Evolutionary conservation across 2,888 invertebrate species (phyloP), one percentile per base, ranked within the genome.

Genomic region (Rhagium mordax): DNA sequence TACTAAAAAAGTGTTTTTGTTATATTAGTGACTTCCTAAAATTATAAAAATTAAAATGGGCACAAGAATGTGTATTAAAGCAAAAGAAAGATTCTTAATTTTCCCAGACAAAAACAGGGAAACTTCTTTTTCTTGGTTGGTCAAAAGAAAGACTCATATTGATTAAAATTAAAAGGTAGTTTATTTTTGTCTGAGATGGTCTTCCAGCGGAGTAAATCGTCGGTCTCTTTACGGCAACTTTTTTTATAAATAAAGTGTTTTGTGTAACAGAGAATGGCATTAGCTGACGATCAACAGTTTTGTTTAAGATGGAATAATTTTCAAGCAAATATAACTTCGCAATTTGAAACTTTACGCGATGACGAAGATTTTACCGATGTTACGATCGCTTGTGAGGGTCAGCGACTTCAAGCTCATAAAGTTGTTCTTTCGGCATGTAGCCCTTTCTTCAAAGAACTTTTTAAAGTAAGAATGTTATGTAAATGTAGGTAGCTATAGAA

Each of bases 261-360:
- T 41, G 66, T 62, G 68, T 66, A 51, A 57, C 47, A 71, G 62
- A 70, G 70, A 70, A 86, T 85, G 85, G 83, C 84, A 74, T 79
- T 90, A 89, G 90, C 89, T 20, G 92, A 91, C 88, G 94, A 94
- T 90, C 95, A 95, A 91, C 95, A 95, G 90, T 95, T 95, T 90
- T 95, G 95, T 91, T 92, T 95, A 89, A 92, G 95, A 90, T 95
- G 95, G 95, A 95, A 95, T 91, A 95, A 95, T 91, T 94, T 94
- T 91, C 94, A 94, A 91, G 94, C 94, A 82, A 95, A 95, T 89
- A 94, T 95, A 88, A 94, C 95, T 86, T 93, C 94, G 88, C 95
- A 95, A 89, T 95, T 95, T 90, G 95, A 94, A 90, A 92, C 94
- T 86, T 90, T 95, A 85, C 91, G 95, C 87, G 93, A 94, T 90